Evolutionary conservation across 2,113 vertebrate genomes (phyloP).

Genomic region (Microcebus tavaratra): DNA sequence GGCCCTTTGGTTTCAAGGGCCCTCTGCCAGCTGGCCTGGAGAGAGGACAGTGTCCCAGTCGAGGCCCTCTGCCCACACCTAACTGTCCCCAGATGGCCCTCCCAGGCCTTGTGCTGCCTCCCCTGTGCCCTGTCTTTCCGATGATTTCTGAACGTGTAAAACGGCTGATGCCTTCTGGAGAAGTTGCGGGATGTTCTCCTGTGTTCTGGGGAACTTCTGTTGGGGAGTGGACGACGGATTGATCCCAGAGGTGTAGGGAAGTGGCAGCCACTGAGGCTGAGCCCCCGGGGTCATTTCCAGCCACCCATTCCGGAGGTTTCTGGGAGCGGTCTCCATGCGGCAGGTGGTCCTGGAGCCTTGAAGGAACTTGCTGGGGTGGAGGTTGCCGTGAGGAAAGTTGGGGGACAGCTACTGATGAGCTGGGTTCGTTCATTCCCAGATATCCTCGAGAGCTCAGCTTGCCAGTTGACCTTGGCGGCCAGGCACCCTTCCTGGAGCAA

Average conservation of each 20-base stretch:
- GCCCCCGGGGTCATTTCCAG: background rate
- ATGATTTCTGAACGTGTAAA: background rate
- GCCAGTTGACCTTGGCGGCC: background rate
- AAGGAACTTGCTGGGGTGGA: background rate
- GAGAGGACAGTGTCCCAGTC: background rate
- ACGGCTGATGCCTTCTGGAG: background rate
- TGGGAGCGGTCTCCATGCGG: background rate
- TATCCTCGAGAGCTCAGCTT: background rate
- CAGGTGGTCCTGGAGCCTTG: background rate
- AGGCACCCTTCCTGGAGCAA: background rate
- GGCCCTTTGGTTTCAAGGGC: background rate
- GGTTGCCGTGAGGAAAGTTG: background rate
- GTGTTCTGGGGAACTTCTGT: background rate
- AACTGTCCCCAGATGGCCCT: background rate
- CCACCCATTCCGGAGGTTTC: background rate
- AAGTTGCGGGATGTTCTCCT: background rate
- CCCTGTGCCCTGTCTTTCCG: background rate
- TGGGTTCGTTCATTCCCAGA: background rate
- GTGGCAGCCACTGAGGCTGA: background rate
- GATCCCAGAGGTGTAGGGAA: background rate
- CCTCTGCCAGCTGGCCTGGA: conserved; percentile 18
- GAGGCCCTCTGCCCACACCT: background rate
- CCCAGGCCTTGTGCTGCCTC: accelerated
- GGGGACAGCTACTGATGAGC: background rate
- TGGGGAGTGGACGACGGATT: background rate